phyloP scores from a whole-genome alignment of 2,797 vertebrate genomes.

The Pantherophis alleghaniensis region DNA sequence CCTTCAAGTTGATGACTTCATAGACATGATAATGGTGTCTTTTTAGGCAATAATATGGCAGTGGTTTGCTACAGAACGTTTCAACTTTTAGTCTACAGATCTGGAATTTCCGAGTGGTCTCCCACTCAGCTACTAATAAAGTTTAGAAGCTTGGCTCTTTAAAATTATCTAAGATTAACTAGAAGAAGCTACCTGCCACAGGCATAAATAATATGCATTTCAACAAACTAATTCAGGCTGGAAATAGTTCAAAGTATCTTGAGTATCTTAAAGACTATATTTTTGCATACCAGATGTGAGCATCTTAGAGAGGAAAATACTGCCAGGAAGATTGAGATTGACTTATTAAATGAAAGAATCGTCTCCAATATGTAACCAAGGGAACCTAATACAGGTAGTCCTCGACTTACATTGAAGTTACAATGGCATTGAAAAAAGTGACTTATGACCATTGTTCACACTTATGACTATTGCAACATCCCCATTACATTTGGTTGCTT shows the following conservation, averaged over 20 bases:
- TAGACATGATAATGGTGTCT: background rate
- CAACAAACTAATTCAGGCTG: background rate
- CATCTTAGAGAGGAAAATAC: constrained; percentile 84
- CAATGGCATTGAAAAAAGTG: background rate
- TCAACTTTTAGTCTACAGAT: background rate
- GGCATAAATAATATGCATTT: background rate
- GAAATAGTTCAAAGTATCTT: accelerated
- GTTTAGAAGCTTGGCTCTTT: background rate
- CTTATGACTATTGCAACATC: background rate
- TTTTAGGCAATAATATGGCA: background rate
- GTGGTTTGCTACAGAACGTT: background rate
- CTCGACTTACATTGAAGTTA: background rate
- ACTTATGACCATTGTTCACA: background rate
- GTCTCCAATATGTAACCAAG: constrained; percentile 66
- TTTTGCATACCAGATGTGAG: constrained; percentile 73
- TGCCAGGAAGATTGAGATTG: constrained; percentile 77
- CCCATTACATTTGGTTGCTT: background rate
- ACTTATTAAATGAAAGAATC: constrained; percentile 75
- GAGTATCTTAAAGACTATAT: background rate
- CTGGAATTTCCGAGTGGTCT: background rate
- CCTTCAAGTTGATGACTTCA: background rate
- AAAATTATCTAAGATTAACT: background rate
- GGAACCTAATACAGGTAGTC: constrained; percentile 66
- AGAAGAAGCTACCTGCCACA: background rate
- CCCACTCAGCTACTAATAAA: background rate